Evolutionary conservation across 2,797 vertebrate species (phyloP).

Genomic region (Phoxinus dragarum): DNA sequence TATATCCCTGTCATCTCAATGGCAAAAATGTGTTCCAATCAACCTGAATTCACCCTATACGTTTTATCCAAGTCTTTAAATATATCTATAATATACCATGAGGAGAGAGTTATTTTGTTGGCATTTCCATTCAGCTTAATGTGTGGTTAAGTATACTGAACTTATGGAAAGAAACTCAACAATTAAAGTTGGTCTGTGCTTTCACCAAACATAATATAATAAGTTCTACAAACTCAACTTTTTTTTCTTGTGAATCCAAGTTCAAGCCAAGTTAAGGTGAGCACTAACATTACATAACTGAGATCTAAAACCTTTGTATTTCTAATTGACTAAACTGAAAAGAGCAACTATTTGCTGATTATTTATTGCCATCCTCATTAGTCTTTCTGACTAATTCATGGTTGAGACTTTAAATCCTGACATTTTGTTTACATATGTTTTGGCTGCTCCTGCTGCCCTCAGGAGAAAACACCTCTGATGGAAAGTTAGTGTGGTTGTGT

Average conservation of each 20-base stretch:
- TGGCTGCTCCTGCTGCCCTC: background rate
- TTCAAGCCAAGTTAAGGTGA: background rate
- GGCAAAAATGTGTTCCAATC: background rate
- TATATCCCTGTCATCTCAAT: background rate
- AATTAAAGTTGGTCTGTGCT: background rate
- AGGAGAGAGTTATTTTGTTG: background rate
- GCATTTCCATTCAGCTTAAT: background rate
- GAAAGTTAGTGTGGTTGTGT: conserved; percentile 19
- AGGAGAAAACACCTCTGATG: conserved; percentile 20
- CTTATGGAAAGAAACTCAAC: background rate
- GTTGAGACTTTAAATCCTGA: background rate
- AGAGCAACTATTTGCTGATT: background rate
- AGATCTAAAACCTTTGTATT: background rate
- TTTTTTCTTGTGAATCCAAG: background rate
- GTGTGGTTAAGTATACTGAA: background rate
- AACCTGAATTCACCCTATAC: background rate
- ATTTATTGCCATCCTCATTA: background rate
- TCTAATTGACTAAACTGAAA: background rate
- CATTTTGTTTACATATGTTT: background rate
- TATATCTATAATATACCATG: background rate
- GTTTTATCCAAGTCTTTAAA: background rate
- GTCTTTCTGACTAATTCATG: background rate
- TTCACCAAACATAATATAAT: background rate
- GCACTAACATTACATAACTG: background rate
- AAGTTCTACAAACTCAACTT: background rate